These are phyloP conservation scores for Phyllotreta cruciferae DNA, from an alignment of 2,888 invertebrate genomes.

Conservation along the genomic window DNA sequence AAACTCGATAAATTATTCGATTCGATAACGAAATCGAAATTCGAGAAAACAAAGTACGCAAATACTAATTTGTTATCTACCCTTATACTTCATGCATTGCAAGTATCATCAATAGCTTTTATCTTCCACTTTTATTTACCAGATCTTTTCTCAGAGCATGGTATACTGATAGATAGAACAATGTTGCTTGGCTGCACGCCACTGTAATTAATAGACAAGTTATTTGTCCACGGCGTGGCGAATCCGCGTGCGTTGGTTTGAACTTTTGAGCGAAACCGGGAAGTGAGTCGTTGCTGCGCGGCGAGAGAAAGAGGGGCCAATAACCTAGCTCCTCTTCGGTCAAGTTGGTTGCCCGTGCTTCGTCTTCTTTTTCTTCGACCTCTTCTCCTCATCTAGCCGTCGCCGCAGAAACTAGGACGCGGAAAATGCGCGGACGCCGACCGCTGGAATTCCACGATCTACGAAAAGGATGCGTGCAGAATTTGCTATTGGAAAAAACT, in stretches of 20 bases:
- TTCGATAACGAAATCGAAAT: too few relatives aligned
- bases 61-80: too few relatives aligned
- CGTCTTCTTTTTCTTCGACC: conserved; percentile 26
- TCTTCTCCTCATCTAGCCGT: conserved; percentile 27
- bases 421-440: conserved; percentile 27
- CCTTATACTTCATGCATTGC: too few relatives aligned
- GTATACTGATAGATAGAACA: neutral
- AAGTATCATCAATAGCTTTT: too few relatives aligned
- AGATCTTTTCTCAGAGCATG: too few relatives aligned
- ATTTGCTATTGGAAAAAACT: conserved; percentile 1
- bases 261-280: conserved; percentile 51
- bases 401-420: conserved; percentile 34
- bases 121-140: too few relatives aligned
- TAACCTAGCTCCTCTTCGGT: conserved; percentile 52
- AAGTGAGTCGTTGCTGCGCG: conserved; percentile 47
- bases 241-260: conserved; percentile 48
- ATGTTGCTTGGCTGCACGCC: conserved; percentile 31
- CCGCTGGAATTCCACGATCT: conserved; percentile 11
- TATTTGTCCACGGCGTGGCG: conserved; percentile 53
- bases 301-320: conserved; percentile 52
- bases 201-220: conserved; percentile 46
- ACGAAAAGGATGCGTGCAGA: neutral
- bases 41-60: too few relatives aligned
- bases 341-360: conserved; percentile 48
- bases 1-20: too few relatives aligned